phyloP scores from a whole-genome alignment of 2,888 invertebrate species.

The Latrodectus hesperus region DNA sequence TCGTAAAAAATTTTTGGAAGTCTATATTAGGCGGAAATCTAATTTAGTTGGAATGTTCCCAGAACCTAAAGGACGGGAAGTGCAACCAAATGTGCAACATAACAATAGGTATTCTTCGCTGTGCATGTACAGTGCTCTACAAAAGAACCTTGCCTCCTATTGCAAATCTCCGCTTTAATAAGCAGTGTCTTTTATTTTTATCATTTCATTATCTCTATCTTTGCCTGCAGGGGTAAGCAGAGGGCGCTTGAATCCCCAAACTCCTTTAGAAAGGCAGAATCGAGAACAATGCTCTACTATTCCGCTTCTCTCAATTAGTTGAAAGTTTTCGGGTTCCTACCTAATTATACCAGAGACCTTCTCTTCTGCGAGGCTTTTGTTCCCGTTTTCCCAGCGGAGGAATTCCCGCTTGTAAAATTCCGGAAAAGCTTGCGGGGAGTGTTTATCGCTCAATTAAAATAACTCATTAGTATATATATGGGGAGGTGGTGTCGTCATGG shows the following conservation, averaged over 20 bases:
- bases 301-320: constrained; percentile 56
- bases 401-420: constrained; percentile 29
- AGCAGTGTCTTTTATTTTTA: constrained; percentile 66
- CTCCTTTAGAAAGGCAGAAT: neutral
- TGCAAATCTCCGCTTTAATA: constrained; percentile 34
- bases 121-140: neutral
- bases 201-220: constrained; percentile 66
- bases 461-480: constrained; percentile 68
- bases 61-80: neutral
- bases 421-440: constrained; percentile 42
- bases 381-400: constrained; percentile 17
- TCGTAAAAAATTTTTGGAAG: too few relatives aligned
- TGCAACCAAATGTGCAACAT: neutral
- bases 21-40: neutral
- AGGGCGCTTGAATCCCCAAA: constrained; percentile 6
- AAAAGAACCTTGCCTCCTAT: neutral
- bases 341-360: constrained; percentile 61
- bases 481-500: constrained; percentile 8
- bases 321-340: constrained; percentile 59
- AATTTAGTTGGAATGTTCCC: neutral
- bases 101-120: neutral
- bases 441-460: constrained; percentile 69
- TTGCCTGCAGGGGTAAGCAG: neutral
- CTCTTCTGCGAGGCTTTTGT: constrained; percentile 39
- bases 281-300: constrained; percentile 36